Percentiles rank a stretch among this genome's conserved stretches.
These are phyloP conservation scores for Hyaena hyaena DNA, from an alignment of 2,113 vertebrate species.

Conservation along the genomic window DNA sequence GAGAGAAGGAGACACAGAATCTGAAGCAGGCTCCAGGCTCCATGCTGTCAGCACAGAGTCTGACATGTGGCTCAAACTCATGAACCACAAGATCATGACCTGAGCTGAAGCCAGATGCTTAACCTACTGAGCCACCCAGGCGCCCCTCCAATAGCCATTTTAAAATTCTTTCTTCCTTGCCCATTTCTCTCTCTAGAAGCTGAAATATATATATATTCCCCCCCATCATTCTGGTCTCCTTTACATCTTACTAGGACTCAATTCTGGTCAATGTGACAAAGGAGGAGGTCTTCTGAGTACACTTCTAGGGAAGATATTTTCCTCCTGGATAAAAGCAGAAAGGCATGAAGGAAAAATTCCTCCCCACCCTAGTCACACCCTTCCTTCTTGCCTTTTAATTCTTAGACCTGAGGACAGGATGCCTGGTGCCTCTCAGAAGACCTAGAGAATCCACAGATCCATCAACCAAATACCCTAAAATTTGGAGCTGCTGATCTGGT, in stretches of 20 bases:
- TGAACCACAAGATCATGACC: too few species aligned
- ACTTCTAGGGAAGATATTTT: neutral
- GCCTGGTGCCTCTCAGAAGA: neutral
- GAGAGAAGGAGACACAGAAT: too few species aligned
- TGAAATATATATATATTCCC: neutral
- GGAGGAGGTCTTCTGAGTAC: neutral
- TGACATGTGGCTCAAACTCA: too few species aligned
- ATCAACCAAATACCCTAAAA: neutral
- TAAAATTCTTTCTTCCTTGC: neutral
- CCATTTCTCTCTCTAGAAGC: neutral
- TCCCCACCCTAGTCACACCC: neutral
- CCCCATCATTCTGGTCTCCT: neutral
- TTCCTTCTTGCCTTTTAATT: slow-evolving; percentile 13
- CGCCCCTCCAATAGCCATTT: neutral
- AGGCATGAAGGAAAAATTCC: neutral
- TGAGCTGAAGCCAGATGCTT: too few species aligned
- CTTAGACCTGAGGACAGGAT: neutral
- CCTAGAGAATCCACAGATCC: neutral
- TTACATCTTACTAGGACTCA: neutral
- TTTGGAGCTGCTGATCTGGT: neutral
- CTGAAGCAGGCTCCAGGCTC: too few species aligned
- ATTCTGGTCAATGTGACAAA: neutral
- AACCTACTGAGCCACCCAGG: too few species aligned
- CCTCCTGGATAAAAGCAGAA: neutral
- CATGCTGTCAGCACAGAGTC: too few species aligned